A percentile compares a stretch with the other conserved stretches of the same genome.
Conservation (phyloP, 1,140 invertebrate genomes). For the Agrypnia vestita region DNA sequence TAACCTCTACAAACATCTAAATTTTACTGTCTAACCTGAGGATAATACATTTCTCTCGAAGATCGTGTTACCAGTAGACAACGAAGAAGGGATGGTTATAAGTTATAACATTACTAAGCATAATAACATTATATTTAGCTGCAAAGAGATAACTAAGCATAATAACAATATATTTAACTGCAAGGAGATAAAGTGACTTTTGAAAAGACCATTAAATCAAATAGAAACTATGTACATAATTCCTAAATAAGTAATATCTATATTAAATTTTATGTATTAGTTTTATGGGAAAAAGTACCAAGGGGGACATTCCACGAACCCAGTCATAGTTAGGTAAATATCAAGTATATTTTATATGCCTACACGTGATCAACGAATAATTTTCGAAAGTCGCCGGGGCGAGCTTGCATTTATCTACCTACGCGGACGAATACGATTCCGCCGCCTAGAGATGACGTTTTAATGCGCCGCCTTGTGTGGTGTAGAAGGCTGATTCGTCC, state of each 20-base stretch:
- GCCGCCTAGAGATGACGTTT: conserved; percentile 42
- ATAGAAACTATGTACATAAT: background rate
- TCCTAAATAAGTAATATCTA: background rate
- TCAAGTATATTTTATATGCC: background rate
- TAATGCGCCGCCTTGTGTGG: conserved; percentile 43
- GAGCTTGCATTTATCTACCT: conserved; percentile 19
- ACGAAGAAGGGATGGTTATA: too few relatives aligned
- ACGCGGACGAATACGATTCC: conserved; percentile 36
- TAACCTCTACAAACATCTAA: too few relatives aligned
- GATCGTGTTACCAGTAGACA: too few relatives aligned
- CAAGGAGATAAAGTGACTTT: too few relatives aligned
- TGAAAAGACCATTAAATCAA: too few relatives aligned
- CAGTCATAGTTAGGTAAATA: background rate
- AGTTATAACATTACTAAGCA: too few relatives aligned
- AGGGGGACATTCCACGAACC: background rate
- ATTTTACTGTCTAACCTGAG: too few relatives aligned
- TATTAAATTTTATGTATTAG: background rate
- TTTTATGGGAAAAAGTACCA: background rate
- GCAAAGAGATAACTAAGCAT: too few relatives aligned
- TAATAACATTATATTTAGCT: too few relatives aligned
- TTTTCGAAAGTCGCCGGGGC: conserved; percentile 13
- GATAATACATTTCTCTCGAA: too few relatives aligned
- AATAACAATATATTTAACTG: too few relatives aligned
- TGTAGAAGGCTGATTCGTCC: conserved; percentile 47
- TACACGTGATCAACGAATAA: background rate